Conservation (phyloP, 2,797 vertebrate species). For the Carduelis carduelis region DNA sequence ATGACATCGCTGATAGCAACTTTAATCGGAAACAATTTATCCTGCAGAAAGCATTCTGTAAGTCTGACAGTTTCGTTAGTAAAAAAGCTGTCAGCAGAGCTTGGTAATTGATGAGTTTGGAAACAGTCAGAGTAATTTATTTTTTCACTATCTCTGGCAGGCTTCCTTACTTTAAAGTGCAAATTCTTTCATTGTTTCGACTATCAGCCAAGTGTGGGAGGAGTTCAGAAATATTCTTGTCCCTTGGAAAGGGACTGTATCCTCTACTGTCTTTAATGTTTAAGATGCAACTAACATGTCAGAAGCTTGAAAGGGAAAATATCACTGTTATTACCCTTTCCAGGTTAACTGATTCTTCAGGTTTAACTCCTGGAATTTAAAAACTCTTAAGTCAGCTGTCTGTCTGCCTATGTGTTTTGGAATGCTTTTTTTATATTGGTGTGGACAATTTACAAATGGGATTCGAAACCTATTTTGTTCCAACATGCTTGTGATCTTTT, state of each 20-base stretch:
- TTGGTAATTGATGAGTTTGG: constrained; percentile 2
- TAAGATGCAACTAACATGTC: background rate
- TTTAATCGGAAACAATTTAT: background rate
- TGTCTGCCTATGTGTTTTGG: background rate
- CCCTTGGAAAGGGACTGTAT: background rate
- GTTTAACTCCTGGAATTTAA: background rate
- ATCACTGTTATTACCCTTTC: background rate
- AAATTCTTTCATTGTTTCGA: constrained; percentile 18
- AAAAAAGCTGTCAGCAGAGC: constrained; percentile 24
- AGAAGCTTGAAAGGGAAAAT: background rate
- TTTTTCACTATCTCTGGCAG: background rate
- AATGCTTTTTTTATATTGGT: background rate
- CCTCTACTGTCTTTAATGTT: background rate
- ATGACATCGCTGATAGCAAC: background rate
- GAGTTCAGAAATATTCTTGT: background rate
- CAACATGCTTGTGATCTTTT: background rate
- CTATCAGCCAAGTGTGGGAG: background rate
- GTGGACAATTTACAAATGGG: background rate
- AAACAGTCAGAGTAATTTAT: background rate
- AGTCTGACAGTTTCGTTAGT: background rate
- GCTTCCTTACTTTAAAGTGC: background rate
- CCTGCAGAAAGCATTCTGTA: background rate
- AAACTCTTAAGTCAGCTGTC: background rate
- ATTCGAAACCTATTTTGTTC: background rate
- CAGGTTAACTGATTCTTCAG: background rate